phyloP scores from a whole-genome alignment of 37 sponge, comb jelly and placozoan species.

The Mnemiopsis leidyi region DNA sequence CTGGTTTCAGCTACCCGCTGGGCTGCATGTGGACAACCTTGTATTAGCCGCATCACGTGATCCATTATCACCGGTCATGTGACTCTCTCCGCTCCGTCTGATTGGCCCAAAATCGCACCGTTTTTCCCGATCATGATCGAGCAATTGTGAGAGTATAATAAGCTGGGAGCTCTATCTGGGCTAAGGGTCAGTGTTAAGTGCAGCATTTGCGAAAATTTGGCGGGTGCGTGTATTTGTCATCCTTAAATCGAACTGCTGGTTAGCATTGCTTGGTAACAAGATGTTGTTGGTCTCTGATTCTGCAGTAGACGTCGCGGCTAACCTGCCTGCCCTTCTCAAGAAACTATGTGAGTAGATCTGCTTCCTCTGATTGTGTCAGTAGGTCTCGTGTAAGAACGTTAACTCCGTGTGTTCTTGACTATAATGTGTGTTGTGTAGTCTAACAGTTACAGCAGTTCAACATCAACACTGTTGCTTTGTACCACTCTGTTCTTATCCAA shows the following conservation, averaged over 20 bases:
- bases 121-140: neutral
- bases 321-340: neutral
- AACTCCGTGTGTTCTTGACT: no score
- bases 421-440: no score
- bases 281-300: neutral
- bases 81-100: neutral
- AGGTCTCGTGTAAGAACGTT: no score
- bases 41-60: neutral
- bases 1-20: neutral
- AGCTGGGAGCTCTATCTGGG: neutral
- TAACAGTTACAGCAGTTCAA: no score
- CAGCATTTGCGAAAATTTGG: neutral
- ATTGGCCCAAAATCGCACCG: neutral
- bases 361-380: no score
- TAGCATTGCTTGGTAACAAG: neutral
- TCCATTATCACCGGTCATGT: neutral
- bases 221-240: neutral
- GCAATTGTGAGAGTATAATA: neutral
- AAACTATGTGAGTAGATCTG: neutral
- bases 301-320: neutral
- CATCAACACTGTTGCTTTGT: no score
- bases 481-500: no score
- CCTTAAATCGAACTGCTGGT: neutral
- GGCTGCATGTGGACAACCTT: neutral
- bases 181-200: conserved; percentile 10